phyloP scores from a whole-genome alignment of 1,140 invertebrate species.

The Tyrophagus putrescentiae region DNA sequence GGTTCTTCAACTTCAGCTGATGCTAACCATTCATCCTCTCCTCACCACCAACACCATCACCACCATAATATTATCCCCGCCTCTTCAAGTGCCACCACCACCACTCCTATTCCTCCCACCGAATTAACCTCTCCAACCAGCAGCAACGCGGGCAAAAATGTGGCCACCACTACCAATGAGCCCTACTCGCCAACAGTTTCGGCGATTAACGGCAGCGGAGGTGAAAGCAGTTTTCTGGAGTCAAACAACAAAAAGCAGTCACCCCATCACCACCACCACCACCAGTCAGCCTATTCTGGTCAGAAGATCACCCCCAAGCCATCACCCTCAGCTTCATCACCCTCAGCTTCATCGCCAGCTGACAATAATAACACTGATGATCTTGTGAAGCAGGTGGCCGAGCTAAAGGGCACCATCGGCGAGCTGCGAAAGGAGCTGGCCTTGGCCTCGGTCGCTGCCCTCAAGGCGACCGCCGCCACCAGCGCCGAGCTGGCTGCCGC shows the following conservation, averaged over 20 bases:
- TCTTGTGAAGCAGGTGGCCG: neutral
- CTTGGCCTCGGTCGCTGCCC: no score
- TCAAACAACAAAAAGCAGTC: neutral
- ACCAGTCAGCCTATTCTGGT: no score
- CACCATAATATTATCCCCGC: neutral
- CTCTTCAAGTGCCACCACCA: neutral
- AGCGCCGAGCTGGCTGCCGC: neutral
- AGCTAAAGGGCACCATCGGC: neutral
- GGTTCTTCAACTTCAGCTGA: no score
- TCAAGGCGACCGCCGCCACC: no score
- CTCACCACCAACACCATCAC: neutral
- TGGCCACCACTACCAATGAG: no score
- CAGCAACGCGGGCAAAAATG: no score
- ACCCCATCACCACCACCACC: no score
- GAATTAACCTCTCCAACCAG: no score
- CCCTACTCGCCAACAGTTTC: no score
- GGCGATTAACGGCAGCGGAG: no score
- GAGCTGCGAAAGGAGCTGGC: neutral
- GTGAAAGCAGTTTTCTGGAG: neutral
- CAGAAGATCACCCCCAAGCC: no score
- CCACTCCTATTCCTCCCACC: neutral
- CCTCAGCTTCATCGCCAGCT: neutral
- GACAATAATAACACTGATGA: slow-evolving; percentile 1
- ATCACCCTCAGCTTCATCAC: neutral
- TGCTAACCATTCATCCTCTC: no score